Evolutionary conservation across 2,113 vertebrate species (phyloP).

Genomic region (Nipponia nippon): DNA sequence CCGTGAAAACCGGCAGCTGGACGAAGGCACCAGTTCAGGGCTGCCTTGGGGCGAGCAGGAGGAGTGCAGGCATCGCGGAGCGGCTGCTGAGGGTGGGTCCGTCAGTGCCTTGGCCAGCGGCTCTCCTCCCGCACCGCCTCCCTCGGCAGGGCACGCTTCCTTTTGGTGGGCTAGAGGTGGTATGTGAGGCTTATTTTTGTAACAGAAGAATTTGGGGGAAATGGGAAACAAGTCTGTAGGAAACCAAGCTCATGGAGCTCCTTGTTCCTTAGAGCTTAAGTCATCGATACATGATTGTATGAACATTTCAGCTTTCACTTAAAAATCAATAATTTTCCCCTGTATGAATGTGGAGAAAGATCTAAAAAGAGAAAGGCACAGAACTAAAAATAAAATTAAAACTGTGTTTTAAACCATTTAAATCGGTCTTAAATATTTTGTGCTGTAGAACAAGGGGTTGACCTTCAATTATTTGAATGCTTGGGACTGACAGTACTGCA

Average conservation of each 20-base stretch:
- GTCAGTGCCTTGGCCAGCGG: background rate
- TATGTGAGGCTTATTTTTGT: background rate
- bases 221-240: too few relatives aligned
- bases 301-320: background rate
- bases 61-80: background rate
- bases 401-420: background rate
- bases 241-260: rapidly evolving
- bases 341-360: background rate
- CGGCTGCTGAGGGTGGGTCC: rapidly evolving
- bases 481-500: background rate
- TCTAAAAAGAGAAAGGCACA: background rate
- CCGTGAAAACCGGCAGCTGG: background rate
- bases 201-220: too few relatives aligned
- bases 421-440: background rate
- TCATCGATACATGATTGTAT: background rate
- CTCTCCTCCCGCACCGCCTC: rapidly evolving
- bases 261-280: background rate
- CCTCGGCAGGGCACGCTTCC: rapidly evolving
- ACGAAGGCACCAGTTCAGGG: too few relatives aligned
- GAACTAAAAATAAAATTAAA: background rate
- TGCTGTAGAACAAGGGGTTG: background rate
- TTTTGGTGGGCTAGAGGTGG: background rate
- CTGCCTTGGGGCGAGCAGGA: background rate
- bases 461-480: background rate
- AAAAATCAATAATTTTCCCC: background rate